Evolutionary conservation across 2,113 vertebrate genomes (phyloP).

Genomic region (Puma concolor): DNA sequence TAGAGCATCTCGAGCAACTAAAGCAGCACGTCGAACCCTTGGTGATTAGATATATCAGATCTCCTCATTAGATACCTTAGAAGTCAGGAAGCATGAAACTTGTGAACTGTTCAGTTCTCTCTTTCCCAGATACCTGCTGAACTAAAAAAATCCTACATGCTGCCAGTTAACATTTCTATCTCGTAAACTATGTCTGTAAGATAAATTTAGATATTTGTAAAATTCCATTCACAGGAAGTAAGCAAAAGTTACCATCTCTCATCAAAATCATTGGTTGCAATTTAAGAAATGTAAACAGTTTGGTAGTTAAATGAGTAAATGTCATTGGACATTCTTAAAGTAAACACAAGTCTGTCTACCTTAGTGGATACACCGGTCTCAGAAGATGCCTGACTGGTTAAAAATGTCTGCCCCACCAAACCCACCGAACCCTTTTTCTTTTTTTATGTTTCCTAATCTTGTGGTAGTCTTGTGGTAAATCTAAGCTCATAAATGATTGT

Average conservation of each 20-base stretch:
- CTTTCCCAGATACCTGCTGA: constrained; percentile 69
- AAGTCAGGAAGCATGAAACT: constrained; percentile 94
- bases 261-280: constrained; percentile 11
- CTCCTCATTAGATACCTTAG: constrained; percentile 90
- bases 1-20: constrained; percentile 99
- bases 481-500: constrained; percentile 53
- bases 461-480: constrained; percentile 35
- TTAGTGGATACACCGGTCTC: background rate
- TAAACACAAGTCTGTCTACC: constrained; percentile 19
- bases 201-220: constrained; percentile 67
- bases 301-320: constrained; percentile 46
- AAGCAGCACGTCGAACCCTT: constrained; percentile 96
- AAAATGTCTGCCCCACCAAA: background rate
- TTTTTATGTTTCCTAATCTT: background rate
- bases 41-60: constrained; percentile 97
- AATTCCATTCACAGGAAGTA: constrained; percentile 70
- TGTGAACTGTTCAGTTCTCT: constrained; percentile 89
- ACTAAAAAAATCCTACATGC: constrained; percentile 70
- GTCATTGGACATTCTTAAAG: constrained; percentile 54
- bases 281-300: constrained; percentile 55
- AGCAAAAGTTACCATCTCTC: constrained; percentile 10
- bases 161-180: constrained; percentile 71
- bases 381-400: constrained; percentile 24
- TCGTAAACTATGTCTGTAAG: constrained; percentile 44
- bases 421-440: background rate